Conservation (phyloP, 2,113 vertebrate species). For the Dicrurus megarhynchus region DNA sequence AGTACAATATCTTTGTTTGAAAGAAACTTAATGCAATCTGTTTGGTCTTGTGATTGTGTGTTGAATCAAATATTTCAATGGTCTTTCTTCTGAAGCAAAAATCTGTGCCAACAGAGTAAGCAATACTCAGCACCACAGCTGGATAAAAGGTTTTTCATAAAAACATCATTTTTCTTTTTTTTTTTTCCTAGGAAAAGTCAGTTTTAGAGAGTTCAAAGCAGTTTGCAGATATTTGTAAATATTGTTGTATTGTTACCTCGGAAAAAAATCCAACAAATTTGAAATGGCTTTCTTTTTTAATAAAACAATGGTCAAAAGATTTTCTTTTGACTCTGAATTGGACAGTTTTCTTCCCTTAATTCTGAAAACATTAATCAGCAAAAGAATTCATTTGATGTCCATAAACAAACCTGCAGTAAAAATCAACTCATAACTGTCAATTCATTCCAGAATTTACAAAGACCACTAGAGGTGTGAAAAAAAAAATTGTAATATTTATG, state of each 20-base stretch:
- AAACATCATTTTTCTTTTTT: neutral
- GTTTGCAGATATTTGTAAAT: neutral
- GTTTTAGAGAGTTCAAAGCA: neutral
- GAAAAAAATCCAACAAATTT: neutral
- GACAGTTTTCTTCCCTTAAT: neutral
- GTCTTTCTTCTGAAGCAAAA: slow-evolving; percentile 59
- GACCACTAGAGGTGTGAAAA: neutral
- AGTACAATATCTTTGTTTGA: neutral
- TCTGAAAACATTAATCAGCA: neutral
- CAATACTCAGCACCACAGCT: neutral
- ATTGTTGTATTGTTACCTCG: neutral
- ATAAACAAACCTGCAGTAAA: neutral
- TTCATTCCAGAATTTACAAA: neutral
- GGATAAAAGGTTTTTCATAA: neutral
- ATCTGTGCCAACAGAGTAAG: slow-evolving; percentile 45
- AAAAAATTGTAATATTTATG: neutral
- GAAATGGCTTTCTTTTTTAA: neutral
- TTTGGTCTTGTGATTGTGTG: neutral
- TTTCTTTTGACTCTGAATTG: neutral
- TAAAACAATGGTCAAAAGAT: neutral
- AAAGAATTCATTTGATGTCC: neutral
- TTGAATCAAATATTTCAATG: slow-evolving; percentile 61
- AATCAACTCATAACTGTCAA: neutral
- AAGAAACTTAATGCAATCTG: neutral
- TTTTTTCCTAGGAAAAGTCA: neutral